A percentile compares a stretch with the other conserved stretches of the same genome.
Conservation (phyloP, 2,113 vertebrate species). For the Gallinago undulata region DNA sequence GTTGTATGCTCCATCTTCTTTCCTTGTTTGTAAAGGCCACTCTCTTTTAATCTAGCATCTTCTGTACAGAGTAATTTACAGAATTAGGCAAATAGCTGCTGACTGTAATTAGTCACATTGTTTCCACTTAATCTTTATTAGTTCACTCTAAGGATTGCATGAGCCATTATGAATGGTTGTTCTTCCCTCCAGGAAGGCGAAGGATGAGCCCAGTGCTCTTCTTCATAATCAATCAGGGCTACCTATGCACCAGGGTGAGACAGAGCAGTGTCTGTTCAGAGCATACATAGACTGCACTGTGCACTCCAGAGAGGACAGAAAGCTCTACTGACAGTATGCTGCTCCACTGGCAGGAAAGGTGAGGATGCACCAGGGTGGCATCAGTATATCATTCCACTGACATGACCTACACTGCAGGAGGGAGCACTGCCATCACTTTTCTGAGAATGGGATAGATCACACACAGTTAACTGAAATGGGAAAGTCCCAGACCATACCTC, state of each 20-base stretch:
- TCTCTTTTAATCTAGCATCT: neutral
- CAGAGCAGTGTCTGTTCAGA: neutral
- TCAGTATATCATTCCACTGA: neutral
- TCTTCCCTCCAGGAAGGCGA: neutral
- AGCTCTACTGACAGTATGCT: neutral
- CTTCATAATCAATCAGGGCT: neutral
- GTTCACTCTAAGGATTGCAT: neutral
- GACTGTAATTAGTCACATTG: neutral
- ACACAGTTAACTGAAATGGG: neutral
- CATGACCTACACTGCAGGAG: neutral
- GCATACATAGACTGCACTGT: neutral
- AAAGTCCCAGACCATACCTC: neutral
- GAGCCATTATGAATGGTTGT: neutral
- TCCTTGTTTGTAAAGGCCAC: neutral
- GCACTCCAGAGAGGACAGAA: neutral
- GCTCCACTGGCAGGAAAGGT: neutral
- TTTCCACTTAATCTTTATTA: constrained; percentile 10
- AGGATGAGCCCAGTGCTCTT: neutral
- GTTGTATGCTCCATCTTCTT: neutral
- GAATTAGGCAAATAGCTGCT: neutral
- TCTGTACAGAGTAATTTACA: neutral
- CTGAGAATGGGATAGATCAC: neutral
- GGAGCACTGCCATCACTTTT: neutral
- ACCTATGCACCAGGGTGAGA: neutral
- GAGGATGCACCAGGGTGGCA: neutral